Evolutionary conservation across 1,140 invertebrate genomes (phyloP), one percentile per base, ranked within the genome.

Genomic region (Psix sp.): DNA sequence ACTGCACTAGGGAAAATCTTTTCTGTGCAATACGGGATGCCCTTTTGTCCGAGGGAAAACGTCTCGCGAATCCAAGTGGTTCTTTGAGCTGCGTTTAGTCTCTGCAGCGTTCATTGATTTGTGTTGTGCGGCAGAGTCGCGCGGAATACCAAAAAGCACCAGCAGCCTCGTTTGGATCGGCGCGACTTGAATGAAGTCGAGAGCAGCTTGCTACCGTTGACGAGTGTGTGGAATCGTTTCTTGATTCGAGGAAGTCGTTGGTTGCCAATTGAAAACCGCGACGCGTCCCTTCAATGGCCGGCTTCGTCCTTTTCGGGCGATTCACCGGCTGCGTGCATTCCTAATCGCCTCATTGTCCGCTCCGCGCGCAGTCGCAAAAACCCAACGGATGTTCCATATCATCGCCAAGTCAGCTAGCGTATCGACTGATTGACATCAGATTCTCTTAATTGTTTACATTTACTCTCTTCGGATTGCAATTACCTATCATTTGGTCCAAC

Each of bases 121-220:
- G 45, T 43, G 35, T 43, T 51, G 46, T n/a, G n/a, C n/a, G n/a
- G n/a, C n/a, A n/a, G n/a, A 38, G 65, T 10, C 39, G 49, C 11
- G 4, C 38, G 65, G 7, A 80, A 80, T 81, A 80, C 77, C 63
- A 81, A 82, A 76, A 42, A 79, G 74, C 51, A 31, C 65, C 17
- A 33, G 67, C 62, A 51, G 20, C 21, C 48, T 56, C 56, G 51
- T 43, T 68, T 31, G 39, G 35, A 40, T 62, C 36, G 39, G 57
- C 56, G 71, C 70, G 75, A 78, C 51, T 74, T 81, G 80, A 82
- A 82, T 82, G 80, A 72, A 80, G 57, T 49, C 36, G 43, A 51
- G 33, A 39, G 35, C 14, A 10, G n/a, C 29, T 48, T 16, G 48
- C 11, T 39, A 20, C 57, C 6, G 67, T 52, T 72, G 74, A 73